Evolutionary conservation across 2,888 invertebrate genomes (phyloP).

Genomic region (Drosophila recens): DNA sequence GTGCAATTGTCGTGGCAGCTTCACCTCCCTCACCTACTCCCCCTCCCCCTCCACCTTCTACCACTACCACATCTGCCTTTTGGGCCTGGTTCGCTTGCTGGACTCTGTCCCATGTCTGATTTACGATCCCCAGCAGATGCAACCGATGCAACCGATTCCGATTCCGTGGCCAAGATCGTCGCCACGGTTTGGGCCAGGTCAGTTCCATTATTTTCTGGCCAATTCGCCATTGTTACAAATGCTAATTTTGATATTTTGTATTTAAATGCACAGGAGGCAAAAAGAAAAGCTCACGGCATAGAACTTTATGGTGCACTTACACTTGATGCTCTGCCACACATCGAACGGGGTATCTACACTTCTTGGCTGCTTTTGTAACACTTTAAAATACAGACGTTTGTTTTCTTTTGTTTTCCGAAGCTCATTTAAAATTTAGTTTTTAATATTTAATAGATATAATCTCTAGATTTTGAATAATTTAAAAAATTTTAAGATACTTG

Average conservation of each 20-base stretch:
- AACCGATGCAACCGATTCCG: slow-evolving; percentile 41
- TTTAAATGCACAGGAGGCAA: slow-evolving; percentile 79
- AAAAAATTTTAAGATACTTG: neutral
- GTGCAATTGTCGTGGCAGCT: slow-evolving; percentile 67
- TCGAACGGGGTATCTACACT: neutral
- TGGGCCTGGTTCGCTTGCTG: slow-evolving; percentile 4
- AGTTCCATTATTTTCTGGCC: slow-evolving; percentile 80
- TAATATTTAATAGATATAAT: no score
- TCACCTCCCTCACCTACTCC: slow-evolving; percentile 11
- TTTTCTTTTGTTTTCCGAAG: neutral
- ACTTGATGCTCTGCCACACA: slow-evolving; percentile 6
- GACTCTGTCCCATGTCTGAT: slow-evolving; percentile 63
- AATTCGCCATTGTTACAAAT: slow-evolving; percentile 84
- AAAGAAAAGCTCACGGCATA: slow-evolving; percentile 22
- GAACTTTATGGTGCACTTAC: slow-evolving; percentile 39
- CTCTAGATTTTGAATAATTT: neutral
- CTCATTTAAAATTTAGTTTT: no score
- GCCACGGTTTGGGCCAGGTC: slow-evolving; percentile 72
- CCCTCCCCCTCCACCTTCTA: neutral
- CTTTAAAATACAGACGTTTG: neutral
- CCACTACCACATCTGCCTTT: neutral
- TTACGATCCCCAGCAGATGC: slow-evolving; percentile 54
- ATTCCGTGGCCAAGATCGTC: slow-evolving; percentile 68
- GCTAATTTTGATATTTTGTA: slow-evolving; percentile 84
- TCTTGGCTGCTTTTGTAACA: neutral